These are phyloP conservation scores for Blera fallax DNA, from an alignment of 2,888 invertebrate species.

Conservation along the genomic window DNA sequence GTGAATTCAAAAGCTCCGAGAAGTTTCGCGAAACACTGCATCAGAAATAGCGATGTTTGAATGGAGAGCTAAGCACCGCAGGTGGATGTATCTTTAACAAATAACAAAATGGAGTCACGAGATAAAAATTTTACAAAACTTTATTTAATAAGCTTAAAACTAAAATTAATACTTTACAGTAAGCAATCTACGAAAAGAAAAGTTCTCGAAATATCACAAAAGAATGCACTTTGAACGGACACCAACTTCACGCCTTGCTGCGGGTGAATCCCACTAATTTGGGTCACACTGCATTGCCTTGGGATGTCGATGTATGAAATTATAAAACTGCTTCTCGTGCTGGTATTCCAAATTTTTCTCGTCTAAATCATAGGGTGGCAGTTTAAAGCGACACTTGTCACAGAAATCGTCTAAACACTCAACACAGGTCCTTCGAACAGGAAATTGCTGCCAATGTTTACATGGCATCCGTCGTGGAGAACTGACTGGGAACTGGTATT, in stretches of 20 bases:
- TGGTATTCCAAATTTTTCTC: conserved; percentile 56
- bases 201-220: conserved; percentile 36
- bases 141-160: neutral
- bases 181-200: neutral
- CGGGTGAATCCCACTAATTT: neutral
- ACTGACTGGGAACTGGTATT: conserved; percentile 55
- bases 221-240: conserved; percentile 27
- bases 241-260: neutral
- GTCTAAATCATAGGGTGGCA: conserved; percentile 39
- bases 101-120: no score
- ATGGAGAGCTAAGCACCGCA: no score
- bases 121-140: neutral
- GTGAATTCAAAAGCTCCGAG: no score
- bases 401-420: conserved; percentile 53
- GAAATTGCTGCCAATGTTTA: conserved; percentile 63
- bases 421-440: conserved; percentile 41
- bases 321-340: conserved; percentile 53
- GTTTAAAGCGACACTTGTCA: conserved; percentile 41
- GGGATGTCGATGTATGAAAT: conserved; percentile 52
- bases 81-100: no score
- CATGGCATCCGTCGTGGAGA: conserved; percentile 58
- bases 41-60: no score
- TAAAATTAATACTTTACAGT: neutral
- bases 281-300: conserved; percentile 30
- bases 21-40: no score